Evolutionary conservation across 2,797 vertebrate genomes (phyloP).

Genomic region (Pseudochirops cupreus): DNA sequence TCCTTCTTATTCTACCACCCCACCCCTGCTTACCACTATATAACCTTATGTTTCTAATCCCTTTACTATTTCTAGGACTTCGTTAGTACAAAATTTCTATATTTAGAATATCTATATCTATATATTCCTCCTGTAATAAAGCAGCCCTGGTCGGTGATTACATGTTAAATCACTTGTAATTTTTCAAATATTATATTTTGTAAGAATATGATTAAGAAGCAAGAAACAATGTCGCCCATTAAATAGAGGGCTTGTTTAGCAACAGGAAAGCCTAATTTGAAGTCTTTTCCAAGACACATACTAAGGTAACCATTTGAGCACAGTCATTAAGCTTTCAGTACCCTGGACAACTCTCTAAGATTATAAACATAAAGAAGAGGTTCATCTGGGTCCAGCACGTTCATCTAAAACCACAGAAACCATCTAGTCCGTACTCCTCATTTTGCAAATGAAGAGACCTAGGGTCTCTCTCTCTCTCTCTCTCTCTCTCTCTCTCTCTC

Average conservation of each 20-base stretch:
- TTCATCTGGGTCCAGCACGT: not conserved
- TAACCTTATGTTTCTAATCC: not conserved
- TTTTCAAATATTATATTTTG: not conserved
- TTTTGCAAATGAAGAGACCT: no score
- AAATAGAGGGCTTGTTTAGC: not conserved
- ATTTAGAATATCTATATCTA: not conserved
- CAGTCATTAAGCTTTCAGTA: not conserved
- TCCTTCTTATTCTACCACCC: not conserved
- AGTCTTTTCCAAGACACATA: not conserved
- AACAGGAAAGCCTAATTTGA: not conserved
- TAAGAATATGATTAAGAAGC: not conserved
- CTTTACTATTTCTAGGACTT: not conserved
- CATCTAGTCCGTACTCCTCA: no score
- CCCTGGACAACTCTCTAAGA: not conserved
- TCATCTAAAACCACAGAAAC: no score
- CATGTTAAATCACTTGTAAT: not conserved
- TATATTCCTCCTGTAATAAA: not conserved
- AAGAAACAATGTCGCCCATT: not conserved
- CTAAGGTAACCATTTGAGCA: not conserved
- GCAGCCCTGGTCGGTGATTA: not conserved
- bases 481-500: no score
- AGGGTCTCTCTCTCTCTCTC: no score
- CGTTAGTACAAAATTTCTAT: not conserved
- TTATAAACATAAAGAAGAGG: not conserved
- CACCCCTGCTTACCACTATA: not conserved